These are phyloP conservation scores for Verasper variegatus DNA, from an alignment of 2,113 vertebrate species.

Conservation along the genomic window DNA sequence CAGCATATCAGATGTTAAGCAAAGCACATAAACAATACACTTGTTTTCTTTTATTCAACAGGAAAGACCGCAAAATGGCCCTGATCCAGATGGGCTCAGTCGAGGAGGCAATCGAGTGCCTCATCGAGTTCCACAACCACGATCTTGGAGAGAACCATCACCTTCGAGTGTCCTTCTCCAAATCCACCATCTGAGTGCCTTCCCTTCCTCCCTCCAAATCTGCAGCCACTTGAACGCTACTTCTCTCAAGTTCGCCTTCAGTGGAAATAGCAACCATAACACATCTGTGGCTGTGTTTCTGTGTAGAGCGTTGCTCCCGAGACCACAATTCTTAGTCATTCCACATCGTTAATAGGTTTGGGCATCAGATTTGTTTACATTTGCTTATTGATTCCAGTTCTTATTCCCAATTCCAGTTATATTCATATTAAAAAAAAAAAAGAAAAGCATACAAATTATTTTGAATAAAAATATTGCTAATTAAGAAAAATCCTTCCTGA, in stretches of 20 bases:
- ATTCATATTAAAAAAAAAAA: too few species aligned
- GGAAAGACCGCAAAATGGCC: slow-evolving; percentile 98
- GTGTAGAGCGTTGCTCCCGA: slow-evolving; percentile 51
- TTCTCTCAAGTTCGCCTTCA: slow-evolving; percentile 37
- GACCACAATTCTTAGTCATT: neutral
- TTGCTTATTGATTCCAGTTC: neutral
- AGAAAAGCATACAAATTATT: neutral
- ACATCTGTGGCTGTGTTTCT: slow-evolving; percentile 45
- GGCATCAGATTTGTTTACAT: neutral
- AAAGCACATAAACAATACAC: neutral
- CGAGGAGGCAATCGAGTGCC: slow-evolving; percentile 93
- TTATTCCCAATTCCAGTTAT: neutral
- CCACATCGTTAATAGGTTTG: slow-evolving; percentile 16
- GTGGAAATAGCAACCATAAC: slow-evolving; percentile 34
- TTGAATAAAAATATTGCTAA: neutral
- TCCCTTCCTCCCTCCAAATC: slow-evolving; percentile 46
- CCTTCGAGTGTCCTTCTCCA: slow-evolving; percentile 96
- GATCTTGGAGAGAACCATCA: slow-evolving; percentile 96
- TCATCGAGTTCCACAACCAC: slow-evolving; percentile 97
- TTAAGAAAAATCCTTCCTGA: neutral
- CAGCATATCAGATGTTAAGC: too few species aligned
- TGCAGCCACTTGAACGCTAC: slow-evolving; percentile 40
- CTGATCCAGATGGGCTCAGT: slow-evolving; percentile 97
- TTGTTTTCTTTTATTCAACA: slow-evolving; percentile 58
- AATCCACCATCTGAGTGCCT: slow-evolving; percentile 94